Evolutionary conservation across 2,797 vertebrate genomes (phyloP).

Genomic region (Limnodromus scolopaceus): DNA sequence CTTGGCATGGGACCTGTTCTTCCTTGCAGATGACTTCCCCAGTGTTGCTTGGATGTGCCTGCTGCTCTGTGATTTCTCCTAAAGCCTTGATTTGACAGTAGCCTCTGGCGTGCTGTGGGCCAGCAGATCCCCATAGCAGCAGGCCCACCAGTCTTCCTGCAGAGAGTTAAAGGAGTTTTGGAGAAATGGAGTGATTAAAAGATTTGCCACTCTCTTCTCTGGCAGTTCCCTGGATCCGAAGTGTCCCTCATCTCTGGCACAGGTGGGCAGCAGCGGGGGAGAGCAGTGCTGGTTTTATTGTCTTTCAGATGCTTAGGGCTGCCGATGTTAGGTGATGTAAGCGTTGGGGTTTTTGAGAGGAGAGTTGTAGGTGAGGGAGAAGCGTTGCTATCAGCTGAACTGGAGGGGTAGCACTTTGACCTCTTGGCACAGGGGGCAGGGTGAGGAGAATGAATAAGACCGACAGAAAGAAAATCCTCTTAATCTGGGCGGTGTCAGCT

Average conservation of each 20-base stretch:
- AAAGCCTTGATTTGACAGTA: conserved; percentile 9
- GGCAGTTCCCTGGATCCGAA: background rate
- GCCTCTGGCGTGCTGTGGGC: background rate
- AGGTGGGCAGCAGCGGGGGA: background rate
- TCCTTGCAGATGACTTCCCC: conserved; percentile 5
- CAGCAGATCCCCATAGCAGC: background rate
- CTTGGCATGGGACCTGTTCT: background rate
- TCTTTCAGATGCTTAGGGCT: background rate
- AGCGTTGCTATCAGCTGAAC: background rate
- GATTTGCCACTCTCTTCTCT: background rate
- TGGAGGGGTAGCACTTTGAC: background rate
- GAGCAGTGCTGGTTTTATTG: background rate
- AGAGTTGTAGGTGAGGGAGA: background rate
- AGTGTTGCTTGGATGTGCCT: background rate
- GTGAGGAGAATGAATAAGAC: background rate
- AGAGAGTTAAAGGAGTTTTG: background rate
- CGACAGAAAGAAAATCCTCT: background rate
- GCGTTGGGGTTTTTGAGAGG: background rate
- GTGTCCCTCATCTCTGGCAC: background rate
- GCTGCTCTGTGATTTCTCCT: background rate
- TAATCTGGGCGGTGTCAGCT: background rate
- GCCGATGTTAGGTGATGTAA: background rate
- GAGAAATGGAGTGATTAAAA: background rate
- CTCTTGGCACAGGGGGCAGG: background rate
- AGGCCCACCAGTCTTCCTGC: background rate